Percentiles rank a stretch among this genome's conserved stretches.
Conservation (phyloP, 2,888 invertebrate species). For the Opisthograptis luteolata region DNA sequence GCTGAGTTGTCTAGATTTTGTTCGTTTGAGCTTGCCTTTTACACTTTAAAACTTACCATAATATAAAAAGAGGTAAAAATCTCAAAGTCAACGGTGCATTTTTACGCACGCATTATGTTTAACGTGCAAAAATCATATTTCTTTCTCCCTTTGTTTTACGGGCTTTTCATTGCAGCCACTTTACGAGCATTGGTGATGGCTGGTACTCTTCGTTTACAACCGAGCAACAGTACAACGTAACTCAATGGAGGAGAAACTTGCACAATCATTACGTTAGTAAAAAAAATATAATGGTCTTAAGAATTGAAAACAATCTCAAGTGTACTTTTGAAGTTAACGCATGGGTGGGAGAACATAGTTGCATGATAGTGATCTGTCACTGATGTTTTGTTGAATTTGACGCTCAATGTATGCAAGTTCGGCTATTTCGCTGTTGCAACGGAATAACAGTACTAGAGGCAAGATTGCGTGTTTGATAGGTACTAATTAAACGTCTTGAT, state of each 20-base stretch:
- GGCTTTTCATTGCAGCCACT: slow-evolving; percentile 76
- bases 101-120: slow-evolving; percentile 46
- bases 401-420: too few species aligned
- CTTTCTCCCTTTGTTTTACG: slow-evolving; percentile 71
- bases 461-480: slow-evolving; percentile 76
- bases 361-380: slow-evolving; percentile 7
- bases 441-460: slow-evolving; percentile 63
- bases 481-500: slow-evolving; percentile 77
- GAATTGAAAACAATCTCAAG: too few species aligned
- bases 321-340: too few species aligned
- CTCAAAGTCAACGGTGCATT: slow-evolving; percentile 32
- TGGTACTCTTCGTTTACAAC: slow-evolving; percentile 65
- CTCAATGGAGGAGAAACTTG: slow-evolving; percentile 1
- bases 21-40: slow-evolving; percentile 1
- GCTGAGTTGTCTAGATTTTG: slow-evolving; percentile 4
- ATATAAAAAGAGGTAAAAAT: slow-evolving; percentile 24
- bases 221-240: not conserved
- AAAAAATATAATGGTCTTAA: too few species aligned
- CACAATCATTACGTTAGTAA: too few species aligned
- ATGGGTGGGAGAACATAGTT: too few species aligned
- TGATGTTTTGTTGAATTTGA: not conserved
- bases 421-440: not conserved
- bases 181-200: slow-evolving; percentile 72
- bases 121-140: slow-evolving; percentile 72
- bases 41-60: slow-evolving; percentile 12